phyloP scores from a whole-genome alignment of 2,888 invertebrate species.

The Caradrina clavipalpis region DNA sequence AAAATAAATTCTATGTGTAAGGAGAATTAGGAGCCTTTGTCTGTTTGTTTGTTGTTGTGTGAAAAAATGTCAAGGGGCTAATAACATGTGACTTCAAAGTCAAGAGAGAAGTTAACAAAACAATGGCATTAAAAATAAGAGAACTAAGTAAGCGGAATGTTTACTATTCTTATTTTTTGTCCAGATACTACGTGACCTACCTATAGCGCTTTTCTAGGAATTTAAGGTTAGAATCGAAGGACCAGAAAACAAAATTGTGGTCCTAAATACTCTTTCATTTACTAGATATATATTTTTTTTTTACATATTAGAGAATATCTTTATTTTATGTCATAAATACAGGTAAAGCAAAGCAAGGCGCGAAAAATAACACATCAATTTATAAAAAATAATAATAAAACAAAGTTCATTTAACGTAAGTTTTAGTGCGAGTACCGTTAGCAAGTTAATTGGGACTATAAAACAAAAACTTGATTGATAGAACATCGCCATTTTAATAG shows the following conservation, averaged over 20 bases:
- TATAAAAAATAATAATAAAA: conserved; percentile 49
- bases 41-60: neutral
- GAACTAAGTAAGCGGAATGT: too few species aligned
- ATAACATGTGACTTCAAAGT: too few species aligned
- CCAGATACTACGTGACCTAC: neutral
- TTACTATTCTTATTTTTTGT: too few species aligned
- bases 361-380: neutral
- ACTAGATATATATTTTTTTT: neutral
- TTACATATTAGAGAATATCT: neutral
- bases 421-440: conserved; percentile 67
- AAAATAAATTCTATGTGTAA: conserved; percentile 29
- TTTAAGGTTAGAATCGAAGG: neutral
- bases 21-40: neutral
- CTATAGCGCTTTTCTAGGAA: neutral
- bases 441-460: conserved; percentile 61
- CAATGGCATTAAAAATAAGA: too few species aligned
- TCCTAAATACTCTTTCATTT: neutral
- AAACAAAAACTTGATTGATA: conserved; percentile 62
- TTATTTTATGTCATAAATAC: neutral
- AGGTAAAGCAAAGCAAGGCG: conserved; percentile 25
- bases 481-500: conserved; percentile 50
- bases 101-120: too few species aligned
- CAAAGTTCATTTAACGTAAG: conserved; percentile 62
- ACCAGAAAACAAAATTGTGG: neutral
- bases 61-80: neutral